These are phyloP conservation scores for Coluber constrictor DNA, from an alignment of 2,797 vertebrate genomes.

Conservation along the genomic window DNA sequence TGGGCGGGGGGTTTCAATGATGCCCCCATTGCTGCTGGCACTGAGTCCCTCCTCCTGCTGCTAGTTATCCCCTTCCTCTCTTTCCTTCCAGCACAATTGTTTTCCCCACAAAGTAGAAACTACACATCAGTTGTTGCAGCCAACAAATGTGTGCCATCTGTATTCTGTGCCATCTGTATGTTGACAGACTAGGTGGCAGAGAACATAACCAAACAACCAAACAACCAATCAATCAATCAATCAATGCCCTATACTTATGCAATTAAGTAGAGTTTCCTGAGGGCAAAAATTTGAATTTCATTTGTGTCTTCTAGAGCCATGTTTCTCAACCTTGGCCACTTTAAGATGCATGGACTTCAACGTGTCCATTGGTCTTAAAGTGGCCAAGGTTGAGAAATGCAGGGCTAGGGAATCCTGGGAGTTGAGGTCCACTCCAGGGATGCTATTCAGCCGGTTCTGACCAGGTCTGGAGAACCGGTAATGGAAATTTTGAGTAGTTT, in stretches of 20 bases:
- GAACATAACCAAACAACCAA: neutral
- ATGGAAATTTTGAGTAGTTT: no score
- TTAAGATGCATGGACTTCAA: neutral
- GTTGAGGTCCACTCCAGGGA: no score
- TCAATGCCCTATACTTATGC: neutral
- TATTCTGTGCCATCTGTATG: no score
- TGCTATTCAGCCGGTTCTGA: no score
- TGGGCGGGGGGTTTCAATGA: rapidly evolving
- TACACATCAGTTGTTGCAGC: neutral
- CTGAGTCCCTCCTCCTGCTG: neutral
- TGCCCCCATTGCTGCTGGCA: neutral
- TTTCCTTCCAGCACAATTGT: neutral
- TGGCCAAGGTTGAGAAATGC: no score
- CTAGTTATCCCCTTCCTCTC: neutral
- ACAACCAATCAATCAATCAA: neutral
- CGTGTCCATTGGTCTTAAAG: no score
- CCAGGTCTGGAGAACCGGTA: no score
- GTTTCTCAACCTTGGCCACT: neutral
- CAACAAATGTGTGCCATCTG: neutral
- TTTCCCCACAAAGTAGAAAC: neutral
- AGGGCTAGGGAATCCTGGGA: no score
- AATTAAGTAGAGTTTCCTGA: neutral
- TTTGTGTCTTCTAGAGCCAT: neutral
- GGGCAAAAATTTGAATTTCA: neutral
- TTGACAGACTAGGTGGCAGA: neutral